Percentiles rank a stretch among this genome's conserved stretches.
Evolutionary conservation across 2,113 vertebrate species (phyloP).

Genomic region (Potamarius usumacintae): DNA sequence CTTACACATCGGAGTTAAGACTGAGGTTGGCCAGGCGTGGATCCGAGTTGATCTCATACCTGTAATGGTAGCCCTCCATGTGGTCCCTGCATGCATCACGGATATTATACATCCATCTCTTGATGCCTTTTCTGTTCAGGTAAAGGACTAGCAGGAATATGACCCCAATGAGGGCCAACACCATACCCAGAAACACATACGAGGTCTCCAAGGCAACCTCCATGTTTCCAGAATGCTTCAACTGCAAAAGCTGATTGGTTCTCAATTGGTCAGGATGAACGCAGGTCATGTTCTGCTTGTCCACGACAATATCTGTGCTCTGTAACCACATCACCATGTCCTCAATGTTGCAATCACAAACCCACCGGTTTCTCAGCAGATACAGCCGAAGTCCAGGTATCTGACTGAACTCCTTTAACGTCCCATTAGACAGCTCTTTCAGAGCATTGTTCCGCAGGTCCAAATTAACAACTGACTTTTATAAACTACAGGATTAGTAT

Average conservation of each 20-base stretch:
- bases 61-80: conserved; percentile 99
- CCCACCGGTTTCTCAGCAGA: conserved; percentile 82
- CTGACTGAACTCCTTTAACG: conserved; percentile 69
- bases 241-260: conserved; percentile 70
- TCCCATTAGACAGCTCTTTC: conserved; percentile 69
- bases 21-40: conserved; percentile 91
- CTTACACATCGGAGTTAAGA: conserved; percentile 92
- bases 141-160: conserved; percentile 97
- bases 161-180: conserved; percentile 92
- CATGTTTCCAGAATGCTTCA: conserved; percentile 64
- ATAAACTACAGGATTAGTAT: too few species aligned
- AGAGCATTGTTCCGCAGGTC: conserved; percentile 85
- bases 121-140: conserved; percentile 97
- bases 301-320: conserved; percentile 72
- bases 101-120: conserved; percentile 97
- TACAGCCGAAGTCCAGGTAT: conserved; percentile 67
- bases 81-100: conserved; percentile 97
- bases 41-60: conserved; percentile 95
- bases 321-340: conserved; percentile 84
- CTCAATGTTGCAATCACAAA: conserved; percentile 82
- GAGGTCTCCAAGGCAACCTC: conserved; percentile 88
- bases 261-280: conserved; percentile 71
- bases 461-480: conserved; percentile 49
- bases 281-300: conserved; percentile 77
- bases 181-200: conserved; percentile 92